Percentiles rank a stretch among this genome's conserved stretches.
phyloP scores from a whole-genome alignment of 2,113 vertebrate genomes.

The Pseudorectes ferrugineus region DNA sequence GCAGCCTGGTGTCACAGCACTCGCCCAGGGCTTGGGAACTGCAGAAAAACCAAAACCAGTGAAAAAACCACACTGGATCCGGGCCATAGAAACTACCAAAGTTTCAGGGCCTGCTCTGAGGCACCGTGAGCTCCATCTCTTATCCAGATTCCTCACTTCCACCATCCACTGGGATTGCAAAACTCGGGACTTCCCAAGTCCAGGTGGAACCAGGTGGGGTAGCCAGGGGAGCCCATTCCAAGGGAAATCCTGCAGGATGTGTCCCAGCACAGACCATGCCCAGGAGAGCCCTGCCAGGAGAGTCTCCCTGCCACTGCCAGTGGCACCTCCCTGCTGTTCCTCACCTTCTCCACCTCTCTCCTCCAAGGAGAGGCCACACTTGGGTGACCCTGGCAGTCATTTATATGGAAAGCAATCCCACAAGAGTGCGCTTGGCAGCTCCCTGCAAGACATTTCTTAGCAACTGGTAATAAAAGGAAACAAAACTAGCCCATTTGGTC shows the following conservation, averaged over 20 bases:
- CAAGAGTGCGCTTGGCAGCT: not conserved
- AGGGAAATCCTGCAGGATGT: not conserved
- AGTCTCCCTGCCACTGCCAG: not conserved
- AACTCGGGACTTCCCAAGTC: fast-evolving
- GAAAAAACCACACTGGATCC: fast-evolving
- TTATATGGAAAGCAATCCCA: not conserved
- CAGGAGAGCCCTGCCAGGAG: not conserved
- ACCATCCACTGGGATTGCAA: not conserved
- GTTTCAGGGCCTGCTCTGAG: not conserved
- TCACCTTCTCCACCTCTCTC: not conserved
- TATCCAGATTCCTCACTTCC: not conserved
- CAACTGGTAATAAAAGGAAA: not conserved
- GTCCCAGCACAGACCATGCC: not conserved
- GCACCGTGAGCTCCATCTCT: fast-evolving
- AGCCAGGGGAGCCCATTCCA: not conserved
- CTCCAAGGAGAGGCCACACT: not conserved
- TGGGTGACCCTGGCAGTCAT: not conserved
- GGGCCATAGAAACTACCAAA: not conserved
- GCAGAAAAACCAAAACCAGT: not conserved
- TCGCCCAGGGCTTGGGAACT: not conserved
- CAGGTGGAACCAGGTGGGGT: fast-evolving
- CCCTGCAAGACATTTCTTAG: not conserved
- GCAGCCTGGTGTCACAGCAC: not conserved
- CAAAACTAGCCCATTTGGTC: not conserved
- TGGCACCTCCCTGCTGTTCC: not conserved